phyloP scores from a whole-genome alignment of 1,140 invertebrate species.

The Pseudomyrmex flavicornis region DNA sequence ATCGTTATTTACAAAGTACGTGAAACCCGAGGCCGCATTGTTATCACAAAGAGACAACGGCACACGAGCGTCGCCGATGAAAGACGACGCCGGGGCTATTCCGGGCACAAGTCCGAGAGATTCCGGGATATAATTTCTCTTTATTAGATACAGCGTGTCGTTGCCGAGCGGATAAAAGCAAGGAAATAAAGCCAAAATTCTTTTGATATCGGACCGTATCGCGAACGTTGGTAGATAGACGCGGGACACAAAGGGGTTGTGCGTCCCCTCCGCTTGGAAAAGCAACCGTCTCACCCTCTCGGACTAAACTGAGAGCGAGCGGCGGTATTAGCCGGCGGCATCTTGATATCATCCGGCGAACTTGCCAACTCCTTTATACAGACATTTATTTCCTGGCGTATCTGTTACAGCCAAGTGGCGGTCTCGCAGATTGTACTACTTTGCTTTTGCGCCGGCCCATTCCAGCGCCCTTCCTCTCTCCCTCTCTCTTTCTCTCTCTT shows the following conservation, averaged over 20 bases:
- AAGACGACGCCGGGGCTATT: conserved; percentile 60
- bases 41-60: conserved; percentile 8
- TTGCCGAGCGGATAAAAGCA: conserved; percentile 69
- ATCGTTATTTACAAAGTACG: conserved; percentile 36
- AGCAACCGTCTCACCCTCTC: conserved; percentile 63
- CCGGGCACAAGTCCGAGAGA: conserved; percentile 49
- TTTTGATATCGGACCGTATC: conserved; percentile 68
- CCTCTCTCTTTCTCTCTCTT: conserved; percentile 1
- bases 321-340: conserved; percentile 77
- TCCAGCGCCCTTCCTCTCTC: not conserved
- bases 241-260: conserved; percentile 70
- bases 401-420: conserved; percentile 79
- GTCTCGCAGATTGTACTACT: conserved; percentile 79
- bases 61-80: conserved; percentile 28
- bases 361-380: conserved; percentile 82
- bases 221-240: conserved; percentile 45
- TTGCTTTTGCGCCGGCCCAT: conserved; percentile 62
- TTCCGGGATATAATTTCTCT: conserved; percentile 76
- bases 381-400: conserved; percentile 80
- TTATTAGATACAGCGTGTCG: conserved; percentile 76
- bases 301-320: conserved; percentile 59
- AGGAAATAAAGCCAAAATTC: conserved; percentile 75
- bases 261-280: conserved; percentile 48
- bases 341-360: conserved; percentile 80
- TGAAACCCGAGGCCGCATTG: conserved; percentile 35